These are phyloP conservation scores for Philereme transversata DNA, from an alignment of 2,888 invertebrate species.

Conservation along the genomic window DNA sequence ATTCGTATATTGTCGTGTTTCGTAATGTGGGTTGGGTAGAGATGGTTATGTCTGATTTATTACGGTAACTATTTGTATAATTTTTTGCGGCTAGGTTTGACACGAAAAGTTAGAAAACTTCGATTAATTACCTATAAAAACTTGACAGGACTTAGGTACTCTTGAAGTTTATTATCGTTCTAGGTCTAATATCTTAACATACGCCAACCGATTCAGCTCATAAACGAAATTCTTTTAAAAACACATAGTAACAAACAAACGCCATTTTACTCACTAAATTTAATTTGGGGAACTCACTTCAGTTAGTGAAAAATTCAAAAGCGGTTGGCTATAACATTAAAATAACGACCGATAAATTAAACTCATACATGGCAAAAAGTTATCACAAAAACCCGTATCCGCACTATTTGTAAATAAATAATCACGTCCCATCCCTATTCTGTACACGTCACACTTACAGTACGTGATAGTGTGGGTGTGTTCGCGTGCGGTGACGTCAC, in stretches of 20 bases:
- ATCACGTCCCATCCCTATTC: constrained; percentile 35
- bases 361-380: constrained; percentile 3
- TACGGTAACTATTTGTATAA: not conserved
- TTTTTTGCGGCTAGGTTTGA: no score
- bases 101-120: no score
- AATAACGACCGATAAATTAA: constrained; percentile 12
- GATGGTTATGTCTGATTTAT: constrained; percentile 21
- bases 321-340: constrained; percentile 2
- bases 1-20: constrained; percentile 40
- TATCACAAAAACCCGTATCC: constrained; percentile 9
- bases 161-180: no score
- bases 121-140: no score
- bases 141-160: no score
- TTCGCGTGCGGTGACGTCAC: constrained; percentile 80
- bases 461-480: constrained; percentile 77
- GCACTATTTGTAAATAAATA: constrained; percentile 11
- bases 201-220: no score
- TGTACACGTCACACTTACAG: constrained; percentile 64
- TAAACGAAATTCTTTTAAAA: no score
- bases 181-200: no score
- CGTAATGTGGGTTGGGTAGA: constrained; percentile 46
- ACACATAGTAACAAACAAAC: no score
- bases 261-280: no score
- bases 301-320: no score
- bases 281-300: no score